Conservation (phyloP, 2,113 vertebrate genomes). For the Sceloporus tristichus region DNA sequence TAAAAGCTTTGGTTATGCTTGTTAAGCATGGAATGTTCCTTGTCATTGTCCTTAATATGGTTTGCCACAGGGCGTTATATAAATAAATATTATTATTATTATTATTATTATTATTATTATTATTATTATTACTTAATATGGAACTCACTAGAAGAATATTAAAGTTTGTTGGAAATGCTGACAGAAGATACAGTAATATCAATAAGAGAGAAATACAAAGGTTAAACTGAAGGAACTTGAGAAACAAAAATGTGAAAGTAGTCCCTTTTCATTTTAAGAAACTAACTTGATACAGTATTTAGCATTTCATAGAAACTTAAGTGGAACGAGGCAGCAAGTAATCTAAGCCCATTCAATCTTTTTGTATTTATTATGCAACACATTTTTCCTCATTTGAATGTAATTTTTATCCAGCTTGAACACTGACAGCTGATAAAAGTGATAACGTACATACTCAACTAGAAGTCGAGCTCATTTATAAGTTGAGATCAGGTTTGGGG, state of each 20-base stretch:
- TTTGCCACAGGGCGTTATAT: too few species aligned
- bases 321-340: background rate
- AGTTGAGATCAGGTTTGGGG: too few species aligned
- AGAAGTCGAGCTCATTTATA: too few species aligned
- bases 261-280: background rate
- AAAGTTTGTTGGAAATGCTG: slow-evolving; percentile 51
- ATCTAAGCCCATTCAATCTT: background rate
- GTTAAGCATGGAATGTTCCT: slow-evolving; percentile 50
- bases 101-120: too few species aligned
- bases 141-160: slow-evolving; percentile 46
- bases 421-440: background rate
- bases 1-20: slow-evolving; percentile 65
- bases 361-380: background rate
- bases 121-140: too few species aligned
- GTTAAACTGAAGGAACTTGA: background rate
- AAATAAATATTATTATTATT: too few species aligned
- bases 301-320: background rate
- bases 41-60: slow-evolving; percentile 40
- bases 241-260: background rate
- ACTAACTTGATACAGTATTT: background rate
- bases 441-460: too few species aligned
- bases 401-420: background rate
- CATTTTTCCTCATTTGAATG: background rate
- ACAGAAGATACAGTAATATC: background rate
- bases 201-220: background rate